Percentiles rank a stretch among this genome's conserved stretches.
Conservation (phyloP, 1,140 invertebrate genomes). For the Drosophila rhopaloa region DNA sequence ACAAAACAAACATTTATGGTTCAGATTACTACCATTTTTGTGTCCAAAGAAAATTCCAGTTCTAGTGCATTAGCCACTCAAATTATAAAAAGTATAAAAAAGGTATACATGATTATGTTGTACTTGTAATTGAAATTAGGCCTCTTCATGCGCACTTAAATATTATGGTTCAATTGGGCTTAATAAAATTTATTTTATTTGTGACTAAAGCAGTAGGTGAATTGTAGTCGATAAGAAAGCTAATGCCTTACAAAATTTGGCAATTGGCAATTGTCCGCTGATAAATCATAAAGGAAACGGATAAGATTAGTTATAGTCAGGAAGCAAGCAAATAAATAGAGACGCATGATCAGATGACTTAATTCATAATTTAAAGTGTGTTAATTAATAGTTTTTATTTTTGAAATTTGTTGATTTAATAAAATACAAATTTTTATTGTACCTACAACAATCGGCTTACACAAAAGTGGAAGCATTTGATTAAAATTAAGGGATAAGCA, state of each 20-base stretch:
- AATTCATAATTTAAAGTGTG: background rate
- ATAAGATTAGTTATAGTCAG: conserved; percentile 10
- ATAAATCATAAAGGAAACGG: conserved; percentile 12
- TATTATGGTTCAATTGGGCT: background rate
- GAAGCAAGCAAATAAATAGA: background rate
- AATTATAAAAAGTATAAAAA: too few species aligned
- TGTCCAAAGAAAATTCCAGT: too few species aligned
- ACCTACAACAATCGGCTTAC: background rate
- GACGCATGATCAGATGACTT: background rate
- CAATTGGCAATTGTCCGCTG: conserved; percentile 2
- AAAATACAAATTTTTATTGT: background rate
- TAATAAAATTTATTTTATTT: background rate
- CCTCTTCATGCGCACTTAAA: too few species aligned
- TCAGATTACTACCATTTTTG: too few species aligned
- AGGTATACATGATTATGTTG: too few species aligned
- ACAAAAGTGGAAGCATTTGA: too few species aligned
- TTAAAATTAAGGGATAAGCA: too few species aligned
- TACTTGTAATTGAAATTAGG: background rate
- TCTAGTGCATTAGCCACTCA: too few species aligned
- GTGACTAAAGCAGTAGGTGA: background rate
- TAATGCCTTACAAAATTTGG: background rate
- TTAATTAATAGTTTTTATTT: background rate
- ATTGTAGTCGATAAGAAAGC: background rate
- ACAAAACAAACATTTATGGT: too few species aligned
- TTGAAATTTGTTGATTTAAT: background rate